Conservation (phyloP, 2,888 invertebrate genomes). For the Sipha maydis region DNA sequence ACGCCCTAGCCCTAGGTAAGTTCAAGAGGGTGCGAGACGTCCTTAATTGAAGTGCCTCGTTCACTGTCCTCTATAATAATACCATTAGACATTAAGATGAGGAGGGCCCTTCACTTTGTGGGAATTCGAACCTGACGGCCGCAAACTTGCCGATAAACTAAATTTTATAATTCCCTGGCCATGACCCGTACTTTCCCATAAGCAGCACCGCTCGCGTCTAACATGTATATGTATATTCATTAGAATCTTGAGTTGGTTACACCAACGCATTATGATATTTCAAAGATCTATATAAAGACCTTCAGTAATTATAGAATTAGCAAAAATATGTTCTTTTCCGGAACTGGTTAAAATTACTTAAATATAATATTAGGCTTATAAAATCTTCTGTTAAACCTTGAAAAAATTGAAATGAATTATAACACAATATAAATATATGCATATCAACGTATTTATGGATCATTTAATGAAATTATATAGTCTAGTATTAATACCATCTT, state of each 20-base stretch:
- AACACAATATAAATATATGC: too few species aligned
- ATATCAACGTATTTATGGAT: too few species aligned
- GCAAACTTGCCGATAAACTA: slow-evolving; percentile 62
- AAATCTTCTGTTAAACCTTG: too few species aligned
- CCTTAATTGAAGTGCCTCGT: slow-evolving; percentile 62
- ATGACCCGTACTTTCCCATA: slow-evolving; percentile 11
- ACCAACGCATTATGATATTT: slow-evolving; percentile 37
- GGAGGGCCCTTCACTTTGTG: slow-evolving; percentile 59
- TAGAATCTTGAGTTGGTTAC: slow-evolving; percentile 21
- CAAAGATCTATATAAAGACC: neutral
- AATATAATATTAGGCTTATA: too few species aligned
- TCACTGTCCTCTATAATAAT: slow-evolving; percentile 58
- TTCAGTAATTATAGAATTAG: neutral
- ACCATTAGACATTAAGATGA: slow-evolving; percentile 49
- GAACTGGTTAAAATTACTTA: too few species aligned
- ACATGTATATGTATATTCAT: slow-evolving; percentile 48
- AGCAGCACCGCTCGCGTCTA: neutral
- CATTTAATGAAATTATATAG: too few species aligned
- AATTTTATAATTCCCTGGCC: slow-evolving; percentile 59
- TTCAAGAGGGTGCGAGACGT: slow-evolving; percentile 48
- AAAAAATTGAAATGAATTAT: too few species aligned
- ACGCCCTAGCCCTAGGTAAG: slow-evolving; percentile 36
- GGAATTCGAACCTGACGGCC: slow-evolving; percentile 60
- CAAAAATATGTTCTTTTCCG: neutral
- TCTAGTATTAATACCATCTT: too few species aligned